A percentile compares a stretch with the other conserved stretches of the same genome.
phyloP scores from a whole-genome alignment of 2,113 vertebrate species.

The Centropus unirufus region DNA sequence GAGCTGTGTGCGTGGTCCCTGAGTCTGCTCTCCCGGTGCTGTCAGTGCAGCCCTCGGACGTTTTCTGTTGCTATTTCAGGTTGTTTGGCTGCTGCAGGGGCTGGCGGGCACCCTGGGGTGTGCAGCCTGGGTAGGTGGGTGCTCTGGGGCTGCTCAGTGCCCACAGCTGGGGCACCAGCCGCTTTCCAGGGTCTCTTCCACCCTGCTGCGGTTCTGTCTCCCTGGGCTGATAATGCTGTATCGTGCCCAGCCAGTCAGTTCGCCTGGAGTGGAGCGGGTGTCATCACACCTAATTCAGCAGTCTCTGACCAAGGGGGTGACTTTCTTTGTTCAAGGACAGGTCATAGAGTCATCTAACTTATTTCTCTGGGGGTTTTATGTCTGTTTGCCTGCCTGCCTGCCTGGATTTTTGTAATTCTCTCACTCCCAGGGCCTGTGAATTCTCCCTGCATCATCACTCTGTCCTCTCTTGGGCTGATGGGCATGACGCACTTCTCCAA shows the following conservation, averaged over 20 bases:
- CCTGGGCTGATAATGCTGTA: accelerated
- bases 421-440: accelerated
- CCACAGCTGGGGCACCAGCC: neutral
- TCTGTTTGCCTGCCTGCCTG: neutral
- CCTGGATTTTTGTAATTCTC: accelerated
- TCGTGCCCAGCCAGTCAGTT: accelerated
- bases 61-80: accelerated
- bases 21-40: neutral
- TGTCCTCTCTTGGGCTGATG: neutral
- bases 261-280: neutral
- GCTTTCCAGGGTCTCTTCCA: accelerated
- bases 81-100: accelerated
- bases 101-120: neutral
- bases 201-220: accelerated
- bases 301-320: neutral
- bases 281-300: neutral
- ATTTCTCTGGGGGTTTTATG: neutral
- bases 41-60: accelerated
- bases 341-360: neutral
- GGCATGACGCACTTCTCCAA: accelerated
- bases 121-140: neutral
- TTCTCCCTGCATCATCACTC: accelerated
- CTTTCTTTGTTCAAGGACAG: neutral
- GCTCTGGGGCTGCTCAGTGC: neutral
- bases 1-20: accelerated